phyloP scores from a whole-genome alignment of 2,797 vertebrate genomes.

The Alectoris magna region DNA sequence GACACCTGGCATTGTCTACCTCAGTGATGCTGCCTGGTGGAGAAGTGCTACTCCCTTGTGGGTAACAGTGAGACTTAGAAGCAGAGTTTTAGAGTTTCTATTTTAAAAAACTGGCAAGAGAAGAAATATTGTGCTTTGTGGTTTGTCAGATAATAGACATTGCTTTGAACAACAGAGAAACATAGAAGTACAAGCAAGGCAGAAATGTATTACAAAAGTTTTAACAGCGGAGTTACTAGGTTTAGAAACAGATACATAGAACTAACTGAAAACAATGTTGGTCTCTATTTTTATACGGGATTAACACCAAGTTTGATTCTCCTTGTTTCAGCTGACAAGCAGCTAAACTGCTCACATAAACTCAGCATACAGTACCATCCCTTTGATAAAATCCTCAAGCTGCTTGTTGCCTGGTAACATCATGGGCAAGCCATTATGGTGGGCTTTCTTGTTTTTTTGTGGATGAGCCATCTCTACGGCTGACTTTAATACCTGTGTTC shows the following conservation, averaged over 20 bases:
- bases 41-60: background rate
- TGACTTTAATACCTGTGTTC: background rate
- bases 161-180: background rate
- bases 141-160: background rate
- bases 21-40: background rate
- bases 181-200: background rate
- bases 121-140: background rate
- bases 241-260: background rate
- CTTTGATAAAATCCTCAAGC: background rate
- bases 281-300: background rate
- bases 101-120: background rate
- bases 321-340: background rate
- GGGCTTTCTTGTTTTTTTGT: background rate
- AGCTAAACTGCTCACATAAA: background rate
- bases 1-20: background rate
- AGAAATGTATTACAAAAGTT: background rate
- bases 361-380: fast-evolving
- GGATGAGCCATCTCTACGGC: background rate
- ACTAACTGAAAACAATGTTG: background rate
- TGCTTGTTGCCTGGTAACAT: background rate
- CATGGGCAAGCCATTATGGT: background rate
- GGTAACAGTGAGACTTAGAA: background rate
- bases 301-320: background rate
- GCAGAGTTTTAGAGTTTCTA: background rate
- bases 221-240: background rate